These are phyloP conservation scores for Eufriesea mexicana DNA, from an alignment of 1,140 invertebrate genomes.

Conservation along the genomic window DNA sequence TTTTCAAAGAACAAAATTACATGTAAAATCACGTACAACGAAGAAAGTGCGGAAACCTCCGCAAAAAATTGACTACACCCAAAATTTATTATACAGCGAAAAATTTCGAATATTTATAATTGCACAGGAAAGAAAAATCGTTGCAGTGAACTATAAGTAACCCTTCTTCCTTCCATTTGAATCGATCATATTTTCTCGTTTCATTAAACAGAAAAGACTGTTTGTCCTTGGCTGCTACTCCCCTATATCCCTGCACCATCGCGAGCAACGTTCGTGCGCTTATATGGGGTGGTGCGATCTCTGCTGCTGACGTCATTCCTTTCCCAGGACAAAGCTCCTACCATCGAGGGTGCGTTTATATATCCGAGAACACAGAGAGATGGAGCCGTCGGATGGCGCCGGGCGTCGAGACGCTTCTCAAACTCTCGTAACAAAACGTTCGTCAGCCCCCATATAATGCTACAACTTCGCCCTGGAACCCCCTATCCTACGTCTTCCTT, in stretches of 20 bases:
- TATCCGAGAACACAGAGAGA: neutral
- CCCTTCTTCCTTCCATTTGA: neutral
- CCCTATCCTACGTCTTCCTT: neutral
- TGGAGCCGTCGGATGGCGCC: slow-evolving; percentile 27
- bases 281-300: slow-evolving; percentile 30
- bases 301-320: slow-evolving; percentile 48
- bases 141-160: too few species aligned
- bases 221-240: slow-evolving; percentile 12
- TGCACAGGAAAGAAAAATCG: neutral
- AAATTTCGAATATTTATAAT: too few species aligned
- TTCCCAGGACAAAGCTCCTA: slow-evolving; percentile 50
- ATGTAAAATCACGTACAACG: too few species aligned
- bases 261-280: neutral
- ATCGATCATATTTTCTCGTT: neutral
- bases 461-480: neutral
- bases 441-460: slow-evolving; percentile 14
- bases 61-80: too few species aligned
- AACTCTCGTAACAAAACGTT: slow-evolving; percentile 36
- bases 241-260: neutral
- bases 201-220: slow-evolving; percentile 3
- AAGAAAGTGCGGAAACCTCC: too few species aligned
- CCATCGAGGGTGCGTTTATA: slow-evolving; percentile 24
- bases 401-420: slow-evolving; percentile 54
- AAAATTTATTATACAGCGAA: too few species aligned
- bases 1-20: too few species aligned